Evolutionary conservation across 64 coral and sea anemone genomes (phyloP).

Genomic region (Pachyseris speciosa): DNA sequence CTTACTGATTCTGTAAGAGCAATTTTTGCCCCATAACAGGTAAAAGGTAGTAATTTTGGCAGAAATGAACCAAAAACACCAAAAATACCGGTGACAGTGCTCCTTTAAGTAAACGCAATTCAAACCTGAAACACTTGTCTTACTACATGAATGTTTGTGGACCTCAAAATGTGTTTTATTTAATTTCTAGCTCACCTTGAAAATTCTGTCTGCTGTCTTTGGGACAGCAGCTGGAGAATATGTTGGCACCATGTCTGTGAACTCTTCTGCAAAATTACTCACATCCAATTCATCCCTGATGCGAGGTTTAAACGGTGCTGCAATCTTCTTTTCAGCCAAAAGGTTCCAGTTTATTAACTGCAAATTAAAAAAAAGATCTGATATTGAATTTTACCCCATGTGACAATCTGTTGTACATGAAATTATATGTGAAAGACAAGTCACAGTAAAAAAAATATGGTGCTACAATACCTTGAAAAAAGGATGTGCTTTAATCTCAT

Average conservation of each 20-base stretch:
- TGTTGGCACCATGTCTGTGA: slow-evolving; percentile 93
- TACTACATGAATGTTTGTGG: not conserved
- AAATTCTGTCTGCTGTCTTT: slow-evolving; percentile 91
- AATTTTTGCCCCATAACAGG: too few relatives aligned
- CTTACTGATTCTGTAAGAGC: too few relatives aligned
- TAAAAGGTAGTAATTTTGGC: too few relatives aligned
- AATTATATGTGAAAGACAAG: too few relatives aligned
- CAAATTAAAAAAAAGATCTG: not conserved
- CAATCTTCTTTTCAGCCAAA: slow-evolving; percentile 78
- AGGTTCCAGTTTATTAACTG: slow-evolving; percentile 83
- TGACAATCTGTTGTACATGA: too few relatives aligned
- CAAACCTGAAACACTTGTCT: too few relatives aligned
- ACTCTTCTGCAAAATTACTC: slow-evolving; percentile 98
- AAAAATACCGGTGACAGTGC: too few relatives aligned
- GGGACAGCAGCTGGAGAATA: slow-evolving; percentile 95
- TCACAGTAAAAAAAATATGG: too few relatives aligned
- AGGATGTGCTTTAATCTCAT: slow-evolving; percentile 86
- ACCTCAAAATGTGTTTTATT: not conserved
- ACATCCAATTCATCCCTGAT: slow-evolving; percentile 94
- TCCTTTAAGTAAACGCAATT: not conserved
- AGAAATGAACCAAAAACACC: too few relatives aligned
- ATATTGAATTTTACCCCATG: not conserved
- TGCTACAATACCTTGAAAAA: slow-evolving; percentile 93
- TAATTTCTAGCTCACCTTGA: slow-evolving; percentile 82
- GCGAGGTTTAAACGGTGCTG: slow-evolving; percentile 93